Percentiles rank a stretch among this genome's conserved stretches.
Evolutionary conservation across 2,888 invertebrate species (phyloP).

Genomic region (Drosophila multiciliata): DNA sequence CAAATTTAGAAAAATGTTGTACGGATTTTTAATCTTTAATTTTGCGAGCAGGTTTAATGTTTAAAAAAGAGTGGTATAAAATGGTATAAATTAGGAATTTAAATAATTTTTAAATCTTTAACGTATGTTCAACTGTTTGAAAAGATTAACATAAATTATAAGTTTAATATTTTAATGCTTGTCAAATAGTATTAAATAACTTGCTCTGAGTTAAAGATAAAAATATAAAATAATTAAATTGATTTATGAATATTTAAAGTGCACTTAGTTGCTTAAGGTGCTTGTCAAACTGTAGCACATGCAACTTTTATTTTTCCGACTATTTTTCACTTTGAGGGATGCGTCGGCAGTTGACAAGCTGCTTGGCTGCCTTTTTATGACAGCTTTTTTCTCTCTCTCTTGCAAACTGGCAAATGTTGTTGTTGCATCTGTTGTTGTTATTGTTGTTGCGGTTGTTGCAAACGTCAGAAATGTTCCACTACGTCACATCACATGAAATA

Average conservation of each 20-base stretch:
- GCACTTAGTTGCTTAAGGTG: not conserved
- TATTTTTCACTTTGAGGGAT: not conserved
- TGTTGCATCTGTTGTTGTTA: not conserved
- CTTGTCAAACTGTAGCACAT: not conserved
- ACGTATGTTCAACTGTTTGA: not conserved
- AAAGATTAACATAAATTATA: too few relatives aligned
- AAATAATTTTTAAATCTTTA: not conserved
- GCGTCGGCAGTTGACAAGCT: not conserved
- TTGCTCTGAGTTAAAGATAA: too few relatives aligned
- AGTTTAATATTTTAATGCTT: too few relatives aligned
- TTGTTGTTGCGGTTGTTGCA: slow-evolving; percentile 49
- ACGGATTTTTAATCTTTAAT: too few relatives aligned
- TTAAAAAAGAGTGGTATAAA: too few relatives aligned
- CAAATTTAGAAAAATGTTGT: not conserved
- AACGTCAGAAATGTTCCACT: slow-evolving; percentile 84
- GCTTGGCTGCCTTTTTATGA: not conserved
- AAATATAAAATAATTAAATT: not conserved
- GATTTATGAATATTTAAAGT: not conserved
- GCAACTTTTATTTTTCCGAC: not conserved
- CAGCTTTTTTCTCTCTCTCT: not conserved
- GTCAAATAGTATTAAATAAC: too few relatives aligned
- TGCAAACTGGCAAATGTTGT: not conserved
- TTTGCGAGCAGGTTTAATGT: too few relatives aligned
- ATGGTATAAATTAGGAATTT: too few relatives aligned
- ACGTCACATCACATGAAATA: slow-evolving; percentile 84